These are phyloP conservation scores for Biston stratarius DNA, from an alignment of 2,888 invertebrate genomes.

Conservation along the genomic window DNA sequence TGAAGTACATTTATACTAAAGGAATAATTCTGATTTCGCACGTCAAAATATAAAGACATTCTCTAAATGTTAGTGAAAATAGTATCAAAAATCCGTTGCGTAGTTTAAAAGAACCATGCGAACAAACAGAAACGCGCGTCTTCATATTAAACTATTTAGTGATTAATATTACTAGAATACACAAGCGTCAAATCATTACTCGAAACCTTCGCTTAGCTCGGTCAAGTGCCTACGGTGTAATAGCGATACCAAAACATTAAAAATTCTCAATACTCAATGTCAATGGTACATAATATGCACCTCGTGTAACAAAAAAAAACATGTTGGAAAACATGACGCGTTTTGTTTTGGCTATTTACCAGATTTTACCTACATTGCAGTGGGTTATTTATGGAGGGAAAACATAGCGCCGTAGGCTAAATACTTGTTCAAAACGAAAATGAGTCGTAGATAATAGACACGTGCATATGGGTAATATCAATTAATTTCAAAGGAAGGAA, in stretches of 20 bases:
- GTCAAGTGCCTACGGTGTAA: background rate
- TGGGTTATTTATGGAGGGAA: conserved; percentile 37
- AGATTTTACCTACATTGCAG: conserved; percentile 47
- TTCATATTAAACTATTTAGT: too few relatives aligned
- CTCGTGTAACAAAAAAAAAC: conserved; percentile 43
- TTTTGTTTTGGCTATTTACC: conserved; percentile 53
- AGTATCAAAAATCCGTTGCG: too few relatives aligned
- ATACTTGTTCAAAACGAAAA: conserved; percentile 18
- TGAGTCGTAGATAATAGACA: conserved; percentile 9
- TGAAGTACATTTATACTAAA: too few relatives aligned
- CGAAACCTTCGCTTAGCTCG: too few relatives aligned
- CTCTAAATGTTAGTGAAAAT: too few relatives aligned
- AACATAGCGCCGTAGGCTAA: conserved; percentile 28
- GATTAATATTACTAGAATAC: background rate
- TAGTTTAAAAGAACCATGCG: too few relatives aligned
- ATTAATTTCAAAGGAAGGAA: too few relatives aligned
- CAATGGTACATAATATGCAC: background rate
- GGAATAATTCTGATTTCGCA: too few relatives aligned
- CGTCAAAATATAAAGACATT: too few relatives aligned
- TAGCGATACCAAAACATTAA: background rate
- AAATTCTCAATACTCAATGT: background rate
- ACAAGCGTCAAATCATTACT: too few relatives aligned
- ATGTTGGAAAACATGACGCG: conserved; percentile 48
- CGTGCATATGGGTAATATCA: too few relatives aligned
- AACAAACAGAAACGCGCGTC: too few relatives aligned